Percentiles rank a stretch among this genome's conserved stretches.
Evolutionary conservation across 2,888 invertebrate species (phyloP).

Genomic region (Chrysolina americana): DNA sequence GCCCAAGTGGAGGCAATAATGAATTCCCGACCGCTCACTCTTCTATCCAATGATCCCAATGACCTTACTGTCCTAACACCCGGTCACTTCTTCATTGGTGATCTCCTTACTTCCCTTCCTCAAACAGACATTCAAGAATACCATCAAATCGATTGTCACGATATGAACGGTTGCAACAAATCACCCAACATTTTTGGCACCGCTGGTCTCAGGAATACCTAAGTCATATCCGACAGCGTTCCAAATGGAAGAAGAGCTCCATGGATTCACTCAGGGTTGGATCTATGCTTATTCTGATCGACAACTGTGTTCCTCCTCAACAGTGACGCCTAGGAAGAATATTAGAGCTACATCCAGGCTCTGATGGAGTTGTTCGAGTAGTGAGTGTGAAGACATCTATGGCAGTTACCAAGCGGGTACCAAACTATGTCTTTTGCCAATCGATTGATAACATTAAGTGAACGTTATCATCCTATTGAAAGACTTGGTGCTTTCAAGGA

Average conservation of each 20-base stretch:
- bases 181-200: constrained; percentile 41
- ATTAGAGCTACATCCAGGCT: constrained; percentile 38
- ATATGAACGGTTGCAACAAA: constrained; percentile 34
- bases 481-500: constrained; percentile 26
- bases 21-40: constrained; percentile 41
- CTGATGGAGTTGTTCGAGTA: constrained; percentile 38
- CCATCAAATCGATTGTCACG: constrained; percentile 1
- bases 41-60: constrained; percentile 25
- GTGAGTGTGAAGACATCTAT: constrained; percentile 29
- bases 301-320: constrained; percentile 42
- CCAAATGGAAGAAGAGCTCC: constrained; percentile 28
- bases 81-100: constrained; percentile 39
- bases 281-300: constrained; percentile 38
- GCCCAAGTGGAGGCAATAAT: constrained; percentile 29
- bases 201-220: constrained; percentile 44
- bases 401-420: constrained; percentile 32
- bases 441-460: neutral
- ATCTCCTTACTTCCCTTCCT: constrained; percentile 3
- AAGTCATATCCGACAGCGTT: constrained; percentile 29
- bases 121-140: neutral
- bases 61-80: constrained; percentile 35
- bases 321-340: constrained; percentile 39
- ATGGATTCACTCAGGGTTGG: constrained; percentile 7
- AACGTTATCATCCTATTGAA: constrained; percentile 3
- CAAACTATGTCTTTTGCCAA: constrained; percentile 31